Evolutionary conservation across 2,113 vertebrate species (phyloP), one percentile per base, ranked within the genome.

Genomic region (Amphilophus citrinellus): DNA sequence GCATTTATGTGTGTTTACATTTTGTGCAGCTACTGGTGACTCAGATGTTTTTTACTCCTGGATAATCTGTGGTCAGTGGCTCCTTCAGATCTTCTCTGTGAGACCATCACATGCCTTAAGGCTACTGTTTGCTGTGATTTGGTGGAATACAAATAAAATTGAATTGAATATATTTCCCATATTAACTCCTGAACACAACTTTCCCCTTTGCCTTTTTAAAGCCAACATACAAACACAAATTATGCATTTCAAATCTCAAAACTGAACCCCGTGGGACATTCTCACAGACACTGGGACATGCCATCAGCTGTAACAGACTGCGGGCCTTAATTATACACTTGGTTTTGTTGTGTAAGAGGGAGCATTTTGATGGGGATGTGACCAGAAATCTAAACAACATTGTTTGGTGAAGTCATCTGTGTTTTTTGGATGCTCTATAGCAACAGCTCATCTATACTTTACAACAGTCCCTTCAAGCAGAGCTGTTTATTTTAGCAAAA

Each of bases 311-410:
- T 18, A 44, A 73, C 66, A 50, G 47, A 50, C 47, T 17, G 47
- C 32, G 17, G 44, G 66, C 32, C 66, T 53, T 73, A 73, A 73
- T 73, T 73, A 53, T 73, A 73, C 20, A 17, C 66, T 71, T 20
- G 9, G 6, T 27, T 30, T 53, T 53, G 42, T 53, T 20, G 66
- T 71, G 44, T 71, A 71, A 20, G 44, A 53, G 3, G 24, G 44
- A 32, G 44, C 24, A 71, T 44, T 71, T 50, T 68, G 14, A 15
- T 50, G 65, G 65, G 65, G 14, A 6, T 8, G 20, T 7, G 65
- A 50, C 47, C 24, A 71, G 42, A 71, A 71, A 71, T 71, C 27
- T 44, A 20, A 71, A 24, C 24, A 71, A 50, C 24, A 71, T 14
- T 50, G 66, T 71, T 71, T 71, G 9, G 66, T 50, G 44, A 50